Conservation (phyloP, 2,888 invertebrate genomes). For the Ochlodes sylvanus region DNA sequence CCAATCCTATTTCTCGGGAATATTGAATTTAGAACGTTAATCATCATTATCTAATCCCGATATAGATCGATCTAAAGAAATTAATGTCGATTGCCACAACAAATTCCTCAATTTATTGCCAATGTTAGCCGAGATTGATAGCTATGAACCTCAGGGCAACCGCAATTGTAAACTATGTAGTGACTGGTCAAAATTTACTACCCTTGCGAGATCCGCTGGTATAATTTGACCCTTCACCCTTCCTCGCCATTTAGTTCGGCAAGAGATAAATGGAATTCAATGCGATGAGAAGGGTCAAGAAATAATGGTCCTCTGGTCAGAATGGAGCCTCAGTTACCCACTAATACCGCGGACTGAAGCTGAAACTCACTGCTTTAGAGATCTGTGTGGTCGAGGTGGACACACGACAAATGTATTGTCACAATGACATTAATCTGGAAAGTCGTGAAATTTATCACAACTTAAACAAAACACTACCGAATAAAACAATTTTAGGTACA, state of each 20-base stretch:
- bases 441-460: too few species aligned
- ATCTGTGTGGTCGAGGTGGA: not conserved
- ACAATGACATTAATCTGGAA: too few species aligned
- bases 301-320: conserved; percentile 13
- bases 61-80: not conserved
- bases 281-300: conserved; percentile 22
- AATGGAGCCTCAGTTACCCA: conserved; percentile 6
- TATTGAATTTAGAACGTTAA: not conserved
- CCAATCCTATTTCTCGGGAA: not conserved
- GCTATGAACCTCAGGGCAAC: conserved; percentile 39
- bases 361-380: conserved; percentile 5
- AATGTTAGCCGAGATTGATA: conserved; percentile 25
- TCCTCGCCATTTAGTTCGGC: conserved; percentile 13
- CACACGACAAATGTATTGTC: not conserved
- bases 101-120: not conserved
- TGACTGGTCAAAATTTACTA: conserved; percentile 59
- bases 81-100: not conserved
- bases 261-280: conserved; percentile 16
- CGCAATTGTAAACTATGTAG: conserved; percentile 56
- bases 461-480: too few species aligned
- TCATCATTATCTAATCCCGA: not conserved
- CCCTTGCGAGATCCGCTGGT: conserved; percentile 41
- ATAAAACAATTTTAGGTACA: too few species aligned
- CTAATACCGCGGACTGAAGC: conserved; percentile 18
- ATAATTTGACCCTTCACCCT: conserved; percentile 25